Evolutionary conservation across 2,113 vertebrate species (phyloP).

Genomic region (Pachypanchax playfairii): DNA sequence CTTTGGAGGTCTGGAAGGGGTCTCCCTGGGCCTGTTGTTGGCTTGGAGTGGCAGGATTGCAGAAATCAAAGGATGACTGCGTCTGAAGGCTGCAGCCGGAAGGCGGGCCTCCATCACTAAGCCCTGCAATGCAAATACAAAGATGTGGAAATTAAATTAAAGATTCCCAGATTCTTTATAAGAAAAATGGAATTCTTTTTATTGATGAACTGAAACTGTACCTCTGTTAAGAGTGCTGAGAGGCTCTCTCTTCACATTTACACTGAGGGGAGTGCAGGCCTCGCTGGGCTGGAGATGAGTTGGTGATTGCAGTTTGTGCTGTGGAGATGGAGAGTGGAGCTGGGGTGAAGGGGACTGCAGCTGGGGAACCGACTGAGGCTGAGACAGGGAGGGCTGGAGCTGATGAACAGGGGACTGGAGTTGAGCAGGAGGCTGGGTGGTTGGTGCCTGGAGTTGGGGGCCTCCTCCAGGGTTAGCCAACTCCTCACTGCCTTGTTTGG

Average conservation of each 20-base stretch:
- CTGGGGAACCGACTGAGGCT: slow-evolving; percentile 52
- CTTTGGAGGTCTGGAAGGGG: slow-evolving; percentile 78
- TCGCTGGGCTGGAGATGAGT: slow-evolving; percentile 75
- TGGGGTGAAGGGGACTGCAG: slow-evolving; percentile 65
- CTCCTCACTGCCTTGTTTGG: slow-evolving; percentile 66
- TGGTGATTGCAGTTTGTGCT: slow-evolving; percentile 69
- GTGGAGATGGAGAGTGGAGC: slow-evolving; percentile 64
- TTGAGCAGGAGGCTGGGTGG: slow-evolving; percentile 40
- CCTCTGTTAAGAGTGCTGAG: slow-evolving; percentile 74
- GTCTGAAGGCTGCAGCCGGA: slow-evolving; percentile 75
- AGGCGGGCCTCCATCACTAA: slow-evolving; percentile 62
- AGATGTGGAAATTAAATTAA: not conserved
- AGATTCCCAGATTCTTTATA: too few relatives aligned
- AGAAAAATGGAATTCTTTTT: not conserved
- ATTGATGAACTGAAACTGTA: slow-evolving; percentile 17
- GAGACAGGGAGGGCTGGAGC: slow-evolving; percentile 62
- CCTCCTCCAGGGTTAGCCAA: slow-evolving; percentile 47
- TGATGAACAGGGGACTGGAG: slow-evolving; percentile 61
- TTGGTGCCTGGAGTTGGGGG: slow-evolving; percentile 59
- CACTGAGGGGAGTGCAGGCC: slow-evolving; percentile 65
- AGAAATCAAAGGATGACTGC: slow-evolving; percentile 83
- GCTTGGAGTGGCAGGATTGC: slow-evolving; percentile 78
- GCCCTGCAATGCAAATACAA: slow-evolving; percentile 58
- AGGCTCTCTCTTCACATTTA: slow-evolving; percentile 84
- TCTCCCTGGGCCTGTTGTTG: slow-evolving; percentile 73